phyloP scores from a whole-genome alignment of 2,113 vertebrate genomes.

The Neodon shergylaensis region DNA sequence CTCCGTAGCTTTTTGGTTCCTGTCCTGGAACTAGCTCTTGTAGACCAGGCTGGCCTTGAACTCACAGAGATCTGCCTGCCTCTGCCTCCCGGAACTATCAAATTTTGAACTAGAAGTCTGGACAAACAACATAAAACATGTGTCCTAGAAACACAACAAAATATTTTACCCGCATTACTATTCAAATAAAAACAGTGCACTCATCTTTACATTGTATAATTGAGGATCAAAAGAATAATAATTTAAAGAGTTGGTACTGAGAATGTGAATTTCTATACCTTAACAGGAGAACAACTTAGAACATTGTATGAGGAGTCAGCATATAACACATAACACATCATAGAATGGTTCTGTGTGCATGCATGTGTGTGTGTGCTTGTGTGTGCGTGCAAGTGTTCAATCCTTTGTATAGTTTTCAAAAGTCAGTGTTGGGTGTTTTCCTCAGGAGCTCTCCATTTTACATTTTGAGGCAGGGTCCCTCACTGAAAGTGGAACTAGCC shows the following conservation, averaged over 20 bases:
- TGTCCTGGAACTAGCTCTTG: too few relatives aligned
- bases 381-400: not conserved
- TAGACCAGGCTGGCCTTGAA: too few relatives aligned
- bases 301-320: not conserved
- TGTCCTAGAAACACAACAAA: not conserved
- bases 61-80: too few relatives aligned
- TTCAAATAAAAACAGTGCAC: not conserved
- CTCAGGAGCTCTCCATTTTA: not conserved
- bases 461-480: not conserved
- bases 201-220: not conserved
- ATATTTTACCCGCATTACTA: not conserved
- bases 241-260: not conserved
- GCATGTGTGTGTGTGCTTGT: not conserved
- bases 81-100: not conserved
- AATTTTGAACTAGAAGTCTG: conserved; percentile 2
- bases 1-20: too few relatives aligned
- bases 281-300: not conserved
- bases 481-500: not conserved
- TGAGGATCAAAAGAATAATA: conserved; percentile 22
- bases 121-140: not conserved
- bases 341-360: not conserved
- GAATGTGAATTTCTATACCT: not conserved
- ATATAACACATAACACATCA: not conserved
- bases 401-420: not conserved
- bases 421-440: not conserved